phyloP scores from a whole-genome alignment of 2,888 invertebrate species.

The Hipparchia semele region DNA sequence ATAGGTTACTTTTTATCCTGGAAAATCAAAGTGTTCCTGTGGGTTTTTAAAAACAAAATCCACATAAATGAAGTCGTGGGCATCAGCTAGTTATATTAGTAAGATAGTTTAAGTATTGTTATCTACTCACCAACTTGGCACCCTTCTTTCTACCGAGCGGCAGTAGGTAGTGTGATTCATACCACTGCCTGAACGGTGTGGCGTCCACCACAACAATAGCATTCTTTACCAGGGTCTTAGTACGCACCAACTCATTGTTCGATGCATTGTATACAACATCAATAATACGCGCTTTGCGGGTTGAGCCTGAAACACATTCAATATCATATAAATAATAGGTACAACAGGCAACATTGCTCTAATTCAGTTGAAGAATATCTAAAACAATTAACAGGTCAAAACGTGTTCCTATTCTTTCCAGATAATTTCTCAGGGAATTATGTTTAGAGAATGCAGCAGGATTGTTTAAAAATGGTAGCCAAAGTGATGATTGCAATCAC shows the following conservation, averaged over 20 bases:
- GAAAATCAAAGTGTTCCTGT: too few relatives aligned
- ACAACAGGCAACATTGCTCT: not conserved
- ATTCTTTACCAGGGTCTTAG: slow-evolving; percentile 99
- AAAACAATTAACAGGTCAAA: too few relatives aligned
- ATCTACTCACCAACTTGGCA: slow-evolving; percentile 89
- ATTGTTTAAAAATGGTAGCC: too few relatives aligned
- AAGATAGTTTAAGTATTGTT: not conserved
- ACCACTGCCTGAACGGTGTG: slow-evolving; percentile 99
- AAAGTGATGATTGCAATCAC: too few relatives aligned
- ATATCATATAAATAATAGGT: not conserved
- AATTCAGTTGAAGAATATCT: too few relatives aligned
- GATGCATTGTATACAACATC: slow-evolving; percentile 99
- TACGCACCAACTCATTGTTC: slow-evolving; percentile 99
- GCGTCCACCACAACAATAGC: slow-evolving; percentile 98
- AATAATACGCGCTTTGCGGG: slow-evolving; percentile 98
- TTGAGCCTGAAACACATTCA: slow-evolving; percentile 84
- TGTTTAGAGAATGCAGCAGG: too few relatives aligned
- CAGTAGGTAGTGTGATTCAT: slow-evolving; percentile 97
- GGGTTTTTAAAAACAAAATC: too few relatives aligned
- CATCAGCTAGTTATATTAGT: too few relatives aligned
- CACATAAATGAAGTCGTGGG: too few relatives aligned
- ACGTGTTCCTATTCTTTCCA: too few relatives aligned
- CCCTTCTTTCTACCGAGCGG: slow-evolving; percentile 99
- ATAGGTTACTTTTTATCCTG: too few relatives aligned
- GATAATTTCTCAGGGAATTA: too few relatives aligned